A percentile compares a stretch with the other conserved stretches of the same genome.
These are phyloP conservation scores for Leptoteleia sp. DNA, from an alignment of 1,140 invertebrate genomes.

Conservation along the genomic window DNA sequence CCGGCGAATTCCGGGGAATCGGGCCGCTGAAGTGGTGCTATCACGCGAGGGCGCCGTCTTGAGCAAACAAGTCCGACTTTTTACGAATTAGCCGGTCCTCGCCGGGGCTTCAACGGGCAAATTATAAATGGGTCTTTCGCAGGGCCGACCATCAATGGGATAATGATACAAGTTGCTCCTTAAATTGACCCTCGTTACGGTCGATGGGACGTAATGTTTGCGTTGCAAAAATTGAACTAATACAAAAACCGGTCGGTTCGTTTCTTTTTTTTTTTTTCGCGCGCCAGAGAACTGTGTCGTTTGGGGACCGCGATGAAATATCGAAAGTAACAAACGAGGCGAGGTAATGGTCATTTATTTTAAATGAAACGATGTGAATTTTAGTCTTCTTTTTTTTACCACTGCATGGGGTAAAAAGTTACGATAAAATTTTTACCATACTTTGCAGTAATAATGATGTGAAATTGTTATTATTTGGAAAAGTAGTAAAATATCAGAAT, in stretches of 20 bases:
- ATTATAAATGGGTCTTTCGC: conserved; percentile 33
- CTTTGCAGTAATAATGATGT: no score
- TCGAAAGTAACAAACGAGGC: no score
- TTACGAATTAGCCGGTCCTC: not conserved
- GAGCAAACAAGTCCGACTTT: conserved; percentile 46
- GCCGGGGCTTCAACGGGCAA: conserved; percentile 9
- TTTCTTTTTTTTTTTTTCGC: no score
- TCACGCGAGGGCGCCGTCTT: conserved; percentile 48
- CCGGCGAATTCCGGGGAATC: conserved; percentile 11
- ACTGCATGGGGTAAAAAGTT: no score
- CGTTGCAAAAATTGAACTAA: conserved; percentile 28
- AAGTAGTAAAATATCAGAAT: no score
- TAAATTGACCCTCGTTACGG: conserved; percentile 32
- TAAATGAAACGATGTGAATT: no score
- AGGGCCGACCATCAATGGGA: conserved; percentile 25
- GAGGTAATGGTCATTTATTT: no score
- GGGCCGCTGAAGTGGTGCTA: not conserved
- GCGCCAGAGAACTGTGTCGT: no score
- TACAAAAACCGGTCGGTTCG: conserved; percentile 14
- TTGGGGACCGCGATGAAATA: no score
- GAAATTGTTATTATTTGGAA: no score
- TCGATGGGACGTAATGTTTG: conserved; percentile 29
- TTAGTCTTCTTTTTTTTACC: no score
- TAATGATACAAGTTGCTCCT: conserved; percentile 32
- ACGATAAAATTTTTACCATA: no score